phyloP scores from a whole-genome alignment of 1,140 invertebrate species.

The Camponotus vicinus region DNA sequence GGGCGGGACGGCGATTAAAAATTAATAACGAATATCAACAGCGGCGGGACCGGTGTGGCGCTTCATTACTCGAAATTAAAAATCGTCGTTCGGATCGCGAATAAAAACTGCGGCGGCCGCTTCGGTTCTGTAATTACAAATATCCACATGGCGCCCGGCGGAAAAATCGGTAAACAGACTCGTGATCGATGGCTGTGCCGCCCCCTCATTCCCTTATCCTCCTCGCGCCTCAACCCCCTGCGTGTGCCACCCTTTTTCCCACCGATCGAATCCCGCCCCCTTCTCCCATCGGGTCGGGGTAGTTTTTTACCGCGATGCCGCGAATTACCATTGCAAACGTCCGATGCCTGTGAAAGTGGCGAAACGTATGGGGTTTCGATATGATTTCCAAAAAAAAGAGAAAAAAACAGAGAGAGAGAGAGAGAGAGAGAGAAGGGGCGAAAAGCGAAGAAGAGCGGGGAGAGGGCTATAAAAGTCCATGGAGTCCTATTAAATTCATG shows the following conservation, averaged over 20 bases:
- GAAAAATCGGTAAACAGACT: slow-evolving; percentile 78
- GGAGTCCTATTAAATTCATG: slow-evolving; percentile 72
- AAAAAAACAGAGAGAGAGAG: slow-evolving; percentile 49
- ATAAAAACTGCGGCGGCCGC: slow-evolving; percentile 76
- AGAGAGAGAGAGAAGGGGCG: slow-evolving; percentile 45
- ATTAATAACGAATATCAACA: slow-evolving; percentile 85
- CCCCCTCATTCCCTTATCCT: background rate
- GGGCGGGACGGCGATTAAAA: slow-evolving; percentile 80
- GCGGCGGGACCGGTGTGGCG: slow-evolving; percentile 70
- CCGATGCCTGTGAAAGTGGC: slow-evolving; percentile 71
- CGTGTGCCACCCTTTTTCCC: slow-evolving; percentile 37
- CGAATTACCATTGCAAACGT: slow-evolving; percentile 82
- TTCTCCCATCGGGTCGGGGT: slow-evolving; percentile 60
- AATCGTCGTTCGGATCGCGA: slow-evolving; percentile 79
- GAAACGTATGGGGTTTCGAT: slow-evolving; percentile 74
- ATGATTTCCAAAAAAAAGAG: slow-evolving; percentile 74
- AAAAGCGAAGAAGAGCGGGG: slow-evolving; percentile 19
- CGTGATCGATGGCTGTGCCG: slow-evolving; percentile 77
- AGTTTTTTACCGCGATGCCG: slow-evolving; percentile 74
- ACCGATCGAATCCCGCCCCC: slow-evolving; percentile 1
- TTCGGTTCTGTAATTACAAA: slow-evolving; percentile 83
- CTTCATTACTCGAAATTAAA: slow-evolving; percentile 84
- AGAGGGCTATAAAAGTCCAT: slow-evolving; percentile 54
- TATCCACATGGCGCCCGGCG: slow-evolving; percentile 77
- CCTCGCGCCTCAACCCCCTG: background rate